Base-by-base conservation (phyloP, 1,140 invertebrate genomes). In the Yoshiicerus persimilis region DNA sequence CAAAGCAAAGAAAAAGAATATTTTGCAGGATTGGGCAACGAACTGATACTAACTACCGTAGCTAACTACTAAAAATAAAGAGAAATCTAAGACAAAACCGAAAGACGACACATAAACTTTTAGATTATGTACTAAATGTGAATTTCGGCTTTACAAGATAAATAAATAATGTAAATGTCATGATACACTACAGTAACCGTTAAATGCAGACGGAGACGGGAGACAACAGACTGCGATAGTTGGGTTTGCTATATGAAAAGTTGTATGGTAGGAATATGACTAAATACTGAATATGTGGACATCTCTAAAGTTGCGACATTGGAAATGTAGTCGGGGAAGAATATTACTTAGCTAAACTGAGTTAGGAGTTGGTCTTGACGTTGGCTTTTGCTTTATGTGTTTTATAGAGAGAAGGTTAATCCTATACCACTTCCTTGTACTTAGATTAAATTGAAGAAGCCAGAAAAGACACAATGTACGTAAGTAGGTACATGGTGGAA, bases 141-240 rank as follows among this genome's bases (percentile, higher is more conserved):
- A 70, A 70, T 70, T 70, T 70, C 16, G 66, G 11, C 66, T 70
- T 70, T 70, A 3, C 25, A 70, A 70, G 30, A 70, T 70, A 70
- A 70, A 70, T 70, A 70, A 70, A 70, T 70, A 70, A 70, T 70
- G 66, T 27, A 70, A 70, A 70, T 70, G 66, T 70, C 66, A 70
- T 4, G 66, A 16, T n/a, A n/a, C 47, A 6, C 47, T 56, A n/a
- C n/a, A 56, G 47, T 56, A n/a, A n/a, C 2, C 16, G 47, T 56
- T 11, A 39, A 13, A 11, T 11, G 38, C 6, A 39, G 38, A 39
- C 38, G 9, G 38, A 3, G 13, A 11, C 38, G 9, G 38, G 38
- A 39, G 38, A 39, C 38, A n/a, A n/a, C n/a, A n/a, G n/a, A n/a
- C n/a, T n/a, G n/a, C n/a, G n/a, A n/a, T n/a, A n/a, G n/a, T n/a